Evolutionary conservation across 2,888 invertebrate genomes (phyloP), one percentile per base, ranked within the genome.

Genomic region (Luffia ferchaultella): DNA sequence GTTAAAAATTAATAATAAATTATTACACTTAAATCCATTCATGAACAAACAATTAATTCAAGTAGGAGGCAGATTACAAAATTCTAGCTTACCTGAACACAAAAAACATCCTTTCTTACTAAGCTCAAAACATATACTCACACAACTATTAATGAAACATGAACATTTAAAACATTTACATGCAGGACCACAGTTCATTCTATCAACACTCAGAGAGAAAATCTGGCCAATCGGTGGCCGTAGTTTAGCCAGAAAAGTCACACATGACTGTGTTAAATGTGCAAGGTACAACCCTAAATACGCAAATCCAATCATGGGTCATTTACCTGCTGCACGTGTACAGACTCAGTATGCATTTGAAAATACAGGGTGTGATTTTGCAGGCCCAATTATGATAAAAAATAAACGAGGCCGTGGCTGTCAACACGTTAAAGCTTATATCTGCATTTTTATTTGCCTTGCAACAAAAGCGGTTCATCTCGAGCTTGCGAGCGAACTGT

Each of bases 131-230:
- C 30, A 46, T 18, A n/a, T 2, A 2, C 30, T 46, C 20, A 46
- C 46, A 20, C n/a, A 12, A 12, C 46, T 46, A 12, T 17, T 46
- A 15, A n/a, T 19, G 2, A 15, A 2, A 20, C 20, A 20, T 16
- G 15, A 46, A 20, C 46, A 46, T 20, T 46, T n/a, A n/a, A n/a
- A n/a, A n/a, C n/a, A n/a, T n/a, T n/a, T n/a, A 20, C 46, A 46
- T 16, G 20, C 46, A 16, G 46, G 46, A 2, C 20, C 46, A 5
- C 46, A 46, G 16, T 12, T 20, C 5, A 12, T 46, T 5, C 16
- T 46, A 20, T 19, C 20, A 12, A 20, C 20, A 5, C 12, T 46
- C 7, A 45, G 45, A n/a, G n/a, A n/a, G n/a, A n/a, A n/a, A n/a
- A n/a, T n/a, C n/a, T n/a, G n/a, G n/a, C n/a, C n/a, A n/a, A n/a